Percentiles rank a stretch among this genome's conserved stretches.
Evolutionary conservation across 1,140 invertebrate genomes (phyloP).

Genomic region (Chrysomallon squamiferum): DNA sequence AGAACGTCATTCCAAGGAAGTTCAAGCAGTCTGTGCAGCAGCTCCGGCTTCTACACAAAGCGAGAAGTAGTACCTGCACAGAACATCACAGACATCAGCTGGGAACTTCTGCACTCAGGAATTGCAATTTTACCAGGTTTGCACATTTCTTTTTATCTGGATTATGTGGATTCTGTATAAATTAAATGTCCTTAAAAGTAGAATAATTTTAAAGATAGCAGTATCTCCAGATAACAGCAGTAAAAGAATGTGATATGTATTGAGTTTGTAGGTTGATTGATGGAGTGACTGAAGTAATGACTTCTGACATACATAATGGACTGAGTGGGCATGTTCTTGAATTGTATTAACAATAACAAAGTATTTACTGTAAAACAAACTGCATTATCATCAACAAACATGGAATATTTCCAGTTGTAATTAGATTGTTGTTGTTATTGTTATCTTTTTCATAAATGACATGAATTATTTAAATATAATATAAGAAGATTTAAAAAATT

Average conservation of each 20-base stretch:
- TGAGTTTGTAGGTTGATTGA: background rate
- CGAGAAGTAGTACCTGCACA: constrained; percentile 72
- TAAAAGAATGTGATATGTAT: background rate
- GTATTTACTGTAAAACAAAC: no score
- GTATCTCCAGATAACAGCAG: background rate
- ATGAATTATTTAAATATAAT: no score
- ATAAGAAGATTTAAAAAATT: no score
- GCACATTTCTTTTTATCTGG: background rate
- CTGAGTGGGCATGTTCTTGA: no score
- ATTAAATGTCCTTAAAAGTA: background rate
- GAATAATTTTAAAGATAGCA: background rate
- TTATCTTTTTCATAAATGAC: no score
- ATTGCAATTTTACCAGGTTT: constrained; percentile 47
- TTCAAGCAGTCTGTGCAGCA: background rate
- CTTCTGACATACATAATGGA: background rate
- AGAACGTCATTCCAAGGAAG: no score
- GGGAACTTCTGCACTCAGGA: constrained; percentile 69
- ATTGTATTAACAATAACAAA: no score
- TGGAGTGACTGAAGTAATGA: background rate
- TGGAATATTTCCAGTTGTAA: no score
- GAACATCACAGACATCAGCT: constrained; percentile 85
- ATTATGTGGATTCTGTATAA: background rate
- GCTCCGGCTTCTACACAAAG: constrained; percentile 10
- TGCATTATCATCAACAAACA: no score
- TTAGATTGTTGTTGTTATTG: no score